Evolutionary conservation across 2,797 vertebrate species (phyloP), one percentile per base, ranked within the genome.

Genomic region (Paratrypauchen microcephalus): DNA sequence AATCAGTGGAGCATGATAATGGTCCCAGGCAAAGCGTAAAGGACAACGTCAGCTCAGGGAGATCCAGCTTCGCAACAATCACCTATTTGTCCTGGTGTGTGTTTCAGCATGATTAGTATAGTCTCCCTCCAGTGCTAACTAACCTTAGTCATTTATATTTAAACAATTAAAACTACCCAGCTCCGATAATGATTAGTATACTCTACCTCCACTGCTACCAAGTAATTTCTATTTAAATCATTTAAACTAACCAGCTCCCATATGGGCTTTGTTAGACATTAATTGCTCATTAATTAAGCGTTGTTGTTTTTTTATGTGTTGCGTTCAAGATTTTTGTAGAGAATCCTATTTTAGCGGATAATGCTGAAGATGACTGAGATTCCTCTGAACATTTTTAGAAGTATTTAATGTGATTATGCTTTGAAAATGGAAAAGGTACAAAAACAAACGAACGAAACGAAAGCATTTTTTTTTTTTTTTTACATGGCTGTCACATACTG

Each of bases 11-110:
- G 88, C 87, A 85, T 86, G 76, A 52, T 70, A 79, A 88, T 87
- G 79, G 76, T 80, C 81, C 75, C 75, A 76, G 83, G 78, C 78
- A 89, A 67, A 72, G 78, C 55, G 47, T 88, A 88, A 88, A 89
- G 87, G 81, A 87, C 85, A 86, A 90, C 83, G 83, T 78, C 58
- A 83, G 86, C 88, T 86, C 87, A 89, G 87, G 86, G 87, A 90
- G 78, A 87, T 83, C 85, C 87, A 83, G 89, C 74, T 86, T 88
- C 84, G 86, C 84, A 80, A 81, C 74, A 77, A 60, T 36, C 68
- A 77, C 75, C 88, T 16, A 28, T 57, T 80, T 79, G 80, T 85
- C 79, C 83, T 79, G 12, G 77, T 86, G 82, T 76, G 55, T 83
- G 81, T 57, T 28, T 57, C 55, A 57, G 18, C 26, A 1, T 57